Conservation (phyloP, 2,797 vertebrate genomes). For the Hippopotamyrus pictus region DNA sequence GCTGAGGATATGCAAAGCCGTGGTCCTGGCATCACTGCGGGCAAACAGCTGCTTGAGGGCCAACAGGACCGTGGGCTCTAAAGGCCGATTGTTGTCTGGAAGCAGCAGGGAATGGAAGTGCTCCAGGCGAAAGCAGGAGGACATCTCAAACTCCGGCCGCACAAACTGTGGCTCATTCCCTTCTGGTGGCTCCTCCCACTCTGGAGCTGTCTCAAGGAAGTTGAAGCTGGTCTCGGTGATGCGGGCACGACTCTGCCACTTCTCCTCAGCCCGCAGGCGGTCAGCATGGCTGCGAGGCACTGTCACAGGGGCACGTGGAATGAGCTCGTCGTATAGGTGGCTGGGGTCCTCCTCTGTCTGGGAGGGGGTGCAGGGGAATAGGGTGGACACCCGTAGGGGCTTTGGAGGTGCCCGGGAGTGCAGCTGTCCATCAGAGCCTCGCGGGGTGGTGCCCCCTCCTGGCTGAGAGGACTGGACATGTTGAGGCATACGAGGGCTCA, state of each 20-base stretch:
- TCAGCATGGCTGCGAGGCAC: slow-evolving; percentile 58
- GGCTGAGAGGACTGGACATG: slow-evolving; percentile 39
- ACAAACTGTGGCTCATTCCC: slow-evolving; percentile 53
- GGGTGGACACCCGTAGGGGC: slow-evolving; percentile 63
- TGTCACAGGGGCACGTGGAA: slow-evolving; percentile 46
- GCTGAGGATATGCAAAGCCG: slow-evolving; percentile 72
- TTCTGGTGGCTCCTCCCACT: slow-evolving; percentile 19
- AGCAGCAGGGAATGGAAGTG: slow-evolving; percentile 65
- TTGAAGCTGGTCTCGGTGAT: slow-evolving; percentile 67
- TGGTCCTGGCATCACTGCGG: slow-evolving; percentile 52
- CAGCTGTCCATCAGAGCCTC: slow-evolving; percentile 78
- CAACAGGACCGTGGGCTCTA: slow-evolving; percentile 63
- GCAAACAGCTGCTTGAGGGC: slow-evolving; percentile 68
- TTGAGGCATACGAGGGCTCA: slow-evolving; percentile 54
- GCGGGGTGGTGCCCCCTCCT: slow-evolving; percentile 54
- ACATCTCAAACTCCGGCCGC: slow-evolving; percentile 61
- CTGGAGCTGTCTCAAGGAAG: slow-evolving; percentile 61
- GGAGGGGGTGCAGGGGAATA: slow-evolving; percentile 48
- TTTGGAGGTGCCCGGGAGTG: slow-evolving; percentile 74
- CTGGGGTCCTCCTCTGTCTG: slow-evolving; percentile 41
- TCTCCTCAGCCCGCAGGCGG: slow-evolving; percentile 64
- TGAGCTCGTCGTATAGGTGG: slow-evolving; percentile 66
- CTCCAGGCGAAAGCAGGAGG: slow-evolving; percentile 62
- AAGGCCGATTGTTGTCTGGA: slow-evolving; percentile 69
- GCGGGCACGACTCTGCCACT: slow-evolving; percentile 67